These are phyloP conservation scores for Phoenicopterus ruber DNA, from an alignment of 2,113 vertebrate genomes.

Conservation along the genomic window DNA sequence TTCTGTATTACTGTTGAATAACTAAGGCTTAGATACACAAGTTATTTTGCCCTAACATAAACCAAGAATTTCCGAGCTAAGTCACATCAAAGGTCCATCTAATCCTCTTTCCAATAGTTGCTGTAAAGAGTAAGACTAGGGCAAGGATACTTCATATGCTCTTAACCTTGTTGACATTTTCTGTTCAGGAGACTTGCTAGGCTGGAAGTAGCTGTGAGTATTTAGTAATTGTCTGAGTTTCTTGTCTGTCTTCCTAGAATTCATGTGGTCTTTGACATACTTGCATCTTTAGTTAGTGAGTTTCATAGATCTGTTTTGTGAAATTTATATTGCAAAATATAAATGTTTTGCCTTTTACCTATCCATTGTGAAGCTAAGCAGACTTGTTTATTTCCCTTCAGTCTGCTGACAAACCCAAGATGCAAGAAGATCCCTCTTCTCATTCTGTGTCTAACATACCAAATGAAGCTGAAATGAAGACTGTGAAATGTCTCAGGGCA, in stretches of 20 bases:
- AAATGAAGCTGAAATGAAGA: background rate
- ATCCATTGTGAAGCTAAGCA: background rate
- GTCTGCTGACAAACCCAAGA: background rate
- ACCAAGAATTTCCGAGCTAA: background rate
- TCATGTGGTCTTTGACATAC: background rate
- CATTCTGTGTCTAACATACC: background rate
- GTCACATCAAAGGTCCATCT: background rate
- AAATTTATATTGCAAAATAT: background rate
- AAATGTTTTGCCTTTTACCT: background rate
- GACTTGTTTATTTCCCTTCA: background rate
- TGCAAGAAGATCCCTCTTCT: background rate
- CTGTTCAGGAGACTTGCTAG: background rate
- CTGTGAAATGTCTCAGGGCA: background rate
- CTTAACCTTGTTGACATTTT: background rate
- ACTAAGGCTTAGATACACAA: background rate
- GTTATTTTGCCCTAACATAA: background rate
- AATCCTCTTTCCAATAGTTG: background rate
- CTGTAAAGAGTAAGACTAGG: background rate
- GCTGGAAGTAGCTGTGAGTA: background rate
- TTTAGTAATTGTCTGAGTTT: background rate
- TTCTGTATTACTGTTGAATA: background rate
- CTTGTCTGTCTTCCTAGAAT: background rate
- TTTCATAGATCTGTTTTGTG: background rate
- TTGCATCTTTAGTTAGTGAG: background rate
- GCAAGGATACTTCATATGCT: background rate